A percentile compares a stretch with the other conserved stretches of the same genome.
These are phyloP conservation scores for Gobio occitaniae DNA, from an alignment of 2,797 vertebrate species.

Conservation along the genomic window DNA sequence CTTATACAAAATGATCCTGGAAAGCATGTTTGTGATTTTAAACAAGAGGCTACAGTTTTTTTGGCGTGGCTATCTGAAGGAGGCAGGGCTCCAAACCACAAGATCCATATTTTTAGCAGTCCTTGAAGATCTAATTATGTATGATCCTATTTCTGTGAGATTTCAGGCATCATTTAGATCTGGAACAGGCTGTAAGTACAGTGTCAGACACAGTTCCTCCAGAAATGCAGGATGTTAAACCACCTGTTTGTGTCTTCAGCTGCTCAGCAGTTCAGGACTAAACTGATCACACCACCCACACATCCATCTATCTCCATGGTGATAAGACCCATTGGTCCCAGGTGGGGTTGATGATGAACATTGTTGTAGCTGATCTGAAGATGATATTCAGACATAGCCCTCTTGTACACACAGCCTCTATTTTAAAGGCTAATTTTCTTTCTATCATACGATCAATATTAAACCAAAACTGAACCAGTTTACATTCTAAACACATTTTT, in stretches of 20 bases:
- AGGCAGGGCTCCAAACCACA: background rate
- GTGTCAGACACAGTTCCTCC: constrained; percentile 37
- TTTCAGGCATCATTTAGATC: constrained; percentile 27
- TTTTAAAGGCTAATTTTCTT: background rate
- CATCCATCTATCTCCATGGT: constrained; percentile 51
- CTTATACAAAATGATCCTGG: background rate
- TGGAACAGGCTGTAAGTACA: constrained; percentile 29
- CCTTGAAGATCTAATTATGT: background rate
- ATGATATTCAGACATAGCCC: constrained; percentile 7
- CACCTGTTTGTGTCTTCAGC: constrained; percentile 30
- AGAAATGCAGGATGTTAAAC: constrained; percentile 29
- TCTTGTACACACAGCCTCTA: background rate
- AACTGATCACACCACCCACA: constrained; percentile 45
- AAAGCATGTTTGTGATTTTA: background rate
- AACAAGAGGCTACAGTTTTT: background rate
- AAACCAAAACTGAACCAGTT: background rate
- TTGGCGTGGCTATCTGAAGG: background rate
- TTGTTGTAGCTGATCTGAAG: constrained; percentile 17
- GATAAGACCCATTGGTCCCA: constrained; percentile 40
- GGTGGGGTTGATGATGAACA: constrained; percentile 43
- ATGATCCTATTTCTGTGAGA: constrained; percentile 30
- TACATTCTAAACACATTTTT: background rate
- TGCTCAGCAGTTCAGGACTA: constrained; percentile 30
- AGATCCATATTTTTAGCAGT: background rate
- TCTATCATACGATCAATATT: background rate